Evolutionary conservation across 2,113 vertebrate species (phyloP), one percentile per base, ranked within the genome.

Genomic region (Misgurnus mizolepis): DNA sequence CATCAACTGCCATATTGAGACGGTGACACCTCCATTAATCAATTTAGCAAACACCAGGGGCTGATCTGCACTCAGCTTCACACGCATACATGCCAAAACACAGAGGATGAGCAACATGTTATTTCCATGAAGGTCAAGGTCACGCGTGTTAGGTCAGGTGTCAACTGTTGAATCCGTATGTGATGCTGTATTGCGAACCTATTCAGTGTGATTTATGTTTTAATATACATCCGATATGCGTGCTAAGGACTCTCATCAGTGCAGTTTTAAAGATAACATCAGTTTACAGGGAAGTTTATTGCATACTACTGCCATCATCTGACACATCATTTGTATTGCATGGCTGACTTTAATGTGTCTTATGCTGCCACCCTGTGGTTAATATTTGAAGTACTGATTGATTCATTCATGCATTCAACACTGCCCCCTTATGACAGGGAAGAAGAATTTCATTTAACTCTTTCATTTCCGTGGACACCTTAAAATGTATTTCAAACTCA

Each of bases 1-100:
- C 71, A 75, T 85, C 84, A 82, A 53, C 73, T 64, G 80, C 53
- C 76, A 82, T 79, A 80, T 75, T 84, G 83, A 56, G 84, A 83
- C 78, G 80, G 17, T 79, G 84, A 85, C 82, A 83, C 17, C 6
- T 78, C 27, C 85, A 83, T 89, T 84, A 76, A 84, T 87, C 85
- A 88, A 49, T 61, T 79, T 62, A 76, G 82, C 78, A 80, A 78
- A 79, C 82, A 73, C 82, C 68, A 47, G 4, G 60, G 55, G 10
- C 74, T 62, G 55, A 62, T 18, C 50, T 80, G 68, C 80, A 61
- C 27, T 69, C 56, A 66, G 60, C 11, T 62, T 76, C 50, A 65
- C 18, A 41, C 76, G 39, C 66, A 70, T 43, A 74, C 77, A 67
- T 49, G 55, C 27, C 27, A 62, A 64, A 72, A 73, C 43, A 17